Base-by-base conservation (phyloP, 2,888 invertebrate genomes). In the Camponotus fellah region DNA sequence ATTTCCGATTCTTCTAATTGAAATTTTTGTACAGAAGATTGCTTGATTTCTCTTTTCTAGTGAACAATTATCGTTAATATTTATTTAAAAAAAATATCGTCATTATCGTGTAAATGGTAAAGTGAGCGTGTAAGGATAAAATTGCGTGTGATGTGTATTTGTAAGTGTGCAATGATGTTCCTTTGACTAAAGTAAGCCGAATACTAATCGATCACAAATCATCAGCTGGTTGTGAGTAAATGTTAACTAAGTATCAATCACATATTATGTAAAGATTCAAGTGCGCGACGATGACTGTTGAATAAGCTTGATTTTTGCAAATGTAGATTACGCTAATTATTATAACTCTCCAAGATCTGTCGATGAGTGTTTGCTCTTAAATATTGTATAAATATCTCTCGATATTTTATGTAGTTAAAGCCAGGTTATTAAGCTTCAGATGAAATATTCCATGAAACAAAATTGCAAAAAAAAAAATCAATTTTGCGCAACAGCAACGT, bases 141-240 rank as follows among this genome's bases (percentile, higher is more conserved):
- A 32, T 26, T 56, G 79, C 26, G 77, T 79, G 64, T 43, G 82
- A 62, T 69, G 79, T 85, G 56, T 34, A 80, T 72, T 60, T 40
- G 46, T 79, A 60, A 64, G 77, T 62, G 84, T 84, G 80, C 68
- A 75, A 82, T 77, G 76, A 80, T 69, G 88, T 90, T 90, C 82
- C 84, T 86, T 84, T 77, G 80, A 85, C 34, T 89, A 88, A 82
- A 64, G 69, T 90, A 88, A 87, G 85, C 72, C 72, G 68, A 84
- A 80, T 83, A 85, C 84, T 90, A 85, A 85, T 82, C 88, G 86
- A 91, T 91, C 92, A 92, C 90, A 93, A 92, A 92, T 93, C 93
- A 93, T 93, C 92, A 92, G 91, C 91, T 93, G 93, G 93, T 93
- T 93, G 93, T 93, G 93, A 93, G 87, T 93, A 92, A 92, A 91